These are phyloP conservation scores for Synergus laeviventris DNA, from an alignment of 2,888 invertebrate species.

Conservation along the genomic window DNA sequence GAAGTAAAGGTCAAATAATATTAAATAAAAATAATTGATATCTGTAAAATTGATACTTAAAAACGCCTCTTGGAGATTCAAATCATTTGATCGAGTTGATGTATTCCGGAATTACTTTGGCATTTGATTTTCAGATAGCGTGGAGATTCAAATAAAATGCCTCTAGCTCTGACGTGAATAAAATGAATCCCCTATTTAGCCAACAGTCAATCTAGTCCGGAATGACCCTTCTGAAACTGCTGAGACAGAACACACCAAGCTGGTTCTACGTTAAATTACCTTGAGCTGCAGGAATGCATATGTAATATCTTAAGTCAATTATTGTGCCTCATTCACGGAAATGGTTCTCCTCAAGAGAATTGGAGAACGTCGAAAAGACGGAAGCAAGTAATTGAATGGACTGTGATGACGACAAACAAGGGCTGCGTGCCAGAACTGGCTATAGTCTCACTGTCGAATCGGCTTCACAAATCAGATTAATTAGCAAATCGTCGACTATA, in stretches of 20 bases:
- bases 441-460: constrained; percentile 46
- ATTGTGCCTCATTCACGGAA: constrained; percentile 44
- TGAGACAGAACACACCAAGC: background rate
- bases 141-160: too few relatives aligned
- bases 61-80: too few relatives aligned
- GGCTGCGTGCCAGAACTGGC: constrained; percentile 50
- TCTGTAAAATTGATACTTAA: too few relatives aligned
- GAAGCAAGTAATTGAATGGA: constrained; percentile 48
- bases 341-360: constrained; percentile 29
- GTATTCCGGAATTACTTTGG: too few relatives aligned
- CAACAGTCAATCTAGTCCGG: too few relatives aligned
- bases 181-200: too few relatives aligned
- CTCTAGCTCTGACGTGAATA: too few relatives aligned
- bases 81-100: too few relatives aligned
- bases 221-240: background rate
- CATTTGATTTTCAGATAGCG: too few relatives aligned
- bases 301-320: constrained; percentile 8
- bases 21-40: too few relatives aligned
- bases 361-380: constrained; percentile 41
- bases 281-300: background rate
- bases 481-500: constrained; percentile 51
- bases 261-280: background rate
- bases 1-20: too few relatives aligned
- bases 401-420: constrained; percentile 53
- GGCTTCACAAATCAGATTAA: constrained; percentile 60